Conservation (phyloP, 2,797 vertebrate species). For the Uromys caudimaculatus region DNA sequence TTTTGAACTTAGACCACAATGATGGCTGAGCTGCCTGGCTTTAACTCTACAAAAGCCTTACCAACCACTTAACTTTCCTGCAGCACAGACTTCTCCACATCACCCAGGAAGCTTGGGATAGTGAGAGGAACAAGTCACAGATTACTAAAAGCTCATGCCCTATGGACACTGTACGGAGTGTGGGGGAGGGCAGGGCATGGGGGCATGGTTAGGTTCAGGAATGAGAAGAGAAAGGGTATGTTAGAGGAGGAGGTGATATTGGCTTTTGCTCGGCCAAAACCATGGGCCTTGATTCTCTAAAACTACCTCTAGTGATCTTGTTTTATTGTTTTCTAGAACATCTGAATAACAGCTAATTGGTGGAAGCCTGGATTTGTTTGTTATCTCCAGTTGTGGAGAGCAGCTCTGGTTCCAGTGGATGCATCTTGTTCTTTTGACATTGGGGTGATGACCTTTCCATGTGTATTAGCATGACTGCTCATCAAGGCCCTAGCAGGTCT, state of each 20-base stretch:
- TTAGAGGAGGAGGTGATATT: background rate
- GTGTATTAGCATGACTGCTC: background rate
- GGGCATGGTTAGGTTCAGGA: background rate
- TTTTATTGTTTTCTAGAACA: background rate
- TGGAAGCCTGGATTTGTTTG: background rate
- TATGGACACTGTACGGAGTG: background rate
- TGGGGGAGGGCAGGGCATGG: no score
- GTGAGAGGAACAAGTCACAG: background rate
- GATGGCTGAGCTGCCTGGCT: background rate
- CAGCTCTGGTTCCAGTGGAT: background rate
- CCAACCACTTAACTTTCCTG: constrained; percentile 21
- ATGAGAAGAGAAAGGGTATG: background rate
- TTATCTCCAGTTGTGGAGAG: background rate
- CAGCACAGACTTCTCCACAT: background rate
- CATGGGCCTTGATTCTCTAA: background rate
- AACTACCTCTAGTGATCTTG: background rate
- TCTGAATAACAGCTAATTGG: background rate
- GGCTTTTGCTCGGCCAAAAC: background rate
- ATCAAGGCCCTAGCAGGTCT: background rate
- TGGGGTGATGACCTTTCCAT: background rate
- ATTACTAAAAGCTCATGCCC: background rate
- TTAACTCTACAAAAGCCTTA: background rate
- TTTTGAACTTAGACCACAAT: background rate
- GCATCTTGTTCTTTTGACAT: background rate
- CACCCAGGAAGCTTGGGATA: background rate